Percentiles rank a stretch among this genome's conserved stretches.
Evolutionary conservation across 35 echinoderm and acorn worm species (phyloP).

Genomic region (Apostichopus japonicus): DNA sequence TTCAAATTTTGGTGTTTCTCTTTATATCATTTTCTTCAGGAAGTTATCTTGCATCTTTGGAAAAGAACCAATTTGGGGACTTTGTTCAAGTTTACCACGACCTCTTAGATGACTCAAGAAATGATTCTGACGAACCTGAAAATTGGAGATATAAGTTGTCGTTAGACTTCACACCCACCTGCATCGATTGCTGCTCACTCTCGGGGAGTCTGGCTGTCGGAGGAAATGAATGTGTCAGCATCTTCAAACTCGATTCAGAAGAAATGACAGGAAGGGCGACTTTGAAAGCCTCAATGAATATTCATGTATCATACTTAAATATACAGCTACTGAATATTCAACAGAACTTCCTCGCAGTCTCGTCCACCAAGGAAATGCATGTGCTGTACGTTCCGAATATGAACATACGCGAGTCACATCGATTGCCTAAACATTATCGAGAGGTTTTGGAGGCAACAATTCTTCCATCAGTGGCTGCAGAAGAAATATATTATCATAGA

Average conservation of each 20-base stretch:
- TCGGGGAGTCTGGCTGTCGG: slow-evolving; percentile 11
- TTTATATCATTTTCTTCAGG: slow-evolving; percentile 30
- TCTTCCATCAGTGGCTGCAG: slow-evolving; percentile 15
- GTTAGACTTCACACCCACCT: neutral
- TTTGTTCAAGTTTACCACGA: slow-evolving; percentile 26
- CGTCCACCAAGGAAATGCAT: slow-evolving; percentile 13
- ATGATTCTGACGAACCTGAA: neutral
- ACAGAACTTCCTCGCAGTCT: slow-evolving; percentile 17
- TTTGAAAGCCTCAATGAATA: slow-evolving; percentile 15
- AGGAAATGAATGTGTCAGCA: slow-evolving; percentile 17
- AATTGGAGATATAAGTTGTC: neutral
- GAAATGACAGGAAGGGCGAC: neutral
- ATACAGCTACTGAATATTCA: slow-evolving; percentile 38
- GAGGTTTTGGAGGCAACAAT: neutral
- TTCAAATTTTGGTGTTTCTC: too few species aligned
- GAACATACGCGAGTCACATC: neutral
- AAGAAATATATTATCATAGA: slow-evolving; percentile 49
- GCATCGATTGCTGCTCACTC: slow-evolving; percentile 20
- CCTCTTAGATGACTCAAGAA: neutral
- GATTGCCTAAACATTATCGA: slow-evolving; percentile 25
- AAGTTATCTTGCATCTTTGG: slow-evolving; percentile 30
- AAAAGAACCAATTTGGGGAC: neutral
- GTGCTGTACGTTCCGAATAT: slow-evolving; percentile 27
- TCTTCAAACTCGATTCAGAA: neutral
- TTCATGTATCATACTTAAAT: slow-evolving; percentile 40